Conservation (phyloP, 1,140 invertebrate species). For the Saxidomus purpurata region DNA sequence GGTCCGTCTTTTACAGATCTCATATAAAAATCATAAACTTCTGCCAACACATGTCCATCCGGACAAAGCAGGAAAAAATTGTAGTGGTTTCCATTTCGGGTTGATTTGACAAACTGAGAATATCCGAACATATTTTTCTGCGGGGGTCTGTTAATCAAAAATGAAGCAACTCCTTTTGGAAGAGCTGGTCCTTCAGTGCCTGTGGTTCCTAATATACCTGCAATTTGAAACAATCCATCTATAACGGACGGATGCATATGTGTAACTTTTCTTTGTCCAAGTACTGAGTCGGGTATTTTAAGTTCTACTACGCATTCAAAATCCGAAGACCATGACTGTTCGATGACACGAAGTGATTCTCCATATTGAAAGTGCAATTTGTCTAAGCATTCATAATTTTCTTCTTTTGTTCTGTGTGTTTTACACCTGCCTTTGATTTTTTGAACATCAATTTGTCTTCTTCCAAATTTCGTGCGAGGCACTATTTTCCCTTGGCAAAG, state of each 20-base stretch:
- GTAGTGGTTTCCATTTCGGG: slow-evolving; percentile 60
- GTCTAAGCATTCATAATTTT: slow-evolving; percentile 70
- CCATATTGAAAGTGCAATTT: slow-evolving; percentile 75
- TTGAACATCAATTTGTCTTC: slow-evolving; percentile 37
- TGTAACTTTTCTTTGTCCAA: slow-evolving; percentile 66
- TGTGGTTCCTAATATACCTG: slow-evolving; percentile 17
- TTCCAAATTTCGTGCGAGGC: neutral
- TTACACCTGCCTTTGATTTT: slow-evolving; percentile 70
- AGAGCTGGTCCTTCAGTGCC: slow-evolving; percentile 40
- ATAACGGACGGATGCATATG: slow-evolving; percentile 75
- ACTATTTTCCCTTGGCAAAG: neutral
- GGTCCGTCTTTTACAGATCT: neutral
- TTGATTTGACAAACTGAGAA: neutral
- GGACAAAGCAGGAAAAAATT: slow-evolving; percentile 68
- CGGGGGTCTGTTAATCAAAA: slow-evolving; percentile 30
- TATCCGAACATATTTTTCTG: slow-evolving; percentile 61
- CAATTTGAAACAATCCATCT: slow-evolving; percentile 74
- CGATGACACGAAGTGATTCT: slow-evolving; percentile 66
- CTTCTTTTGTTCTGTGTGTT: slow-evolving; percentile 58
- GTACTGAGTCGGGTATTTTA: slow-evolving; percentile 61
- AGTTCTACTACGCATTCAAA: slow-evolving; percentile 73
- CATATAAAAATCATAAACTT: slow-evolving; percentile 25
- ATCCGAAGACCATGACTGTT: slow-evolving; percentile 56
- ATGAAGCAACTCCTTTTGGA: slow-evolving; percentile 49
- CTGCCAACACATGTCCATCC: slow-evolving; percentile 73